Evolutionary conservation across 2,888 invertebrate species (phyloP).

Genomic region (Zhuqinia jingwanae): DNA sequence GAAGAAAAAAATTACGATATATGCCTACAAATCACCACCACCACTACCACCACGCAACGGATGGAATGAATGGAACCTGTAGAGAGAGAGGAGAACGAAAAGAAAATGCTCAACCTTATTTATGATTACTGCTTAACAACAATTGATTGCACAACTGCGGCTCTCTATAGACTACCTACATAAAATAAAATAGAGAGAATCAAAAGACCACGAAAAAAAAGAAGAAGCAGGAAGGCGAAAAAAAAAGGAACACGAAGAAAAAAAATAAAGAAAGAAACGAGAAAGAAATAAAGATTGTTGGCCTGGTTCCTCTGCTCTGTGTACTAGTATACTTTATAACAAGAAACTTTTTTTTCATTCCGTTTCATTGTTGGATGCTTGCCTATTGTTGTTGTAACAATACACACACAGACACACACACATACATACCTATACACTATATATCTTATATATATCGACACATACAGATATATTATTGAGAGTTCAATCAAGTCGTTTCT

Average conservation of each 20-base stretch:
- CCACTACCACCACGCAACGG: too few relatives aligned
- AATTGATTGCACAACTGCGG: slow-evolving; percentile 12
- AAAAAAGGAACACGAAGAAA: not conserved
- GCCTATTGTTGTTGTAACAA: slow-evolving; percentile 34
- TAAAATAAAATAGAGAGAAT: not conserved
- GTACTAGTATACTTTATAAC: not conserved
- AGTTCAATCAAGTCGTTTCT: slow-evolving; percentile 62
- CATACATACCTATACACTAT: too few relatives aligned
- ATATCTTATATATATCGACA: slow-evolving; percentile 5
- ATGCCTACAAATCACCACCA: too few relatives aligned
- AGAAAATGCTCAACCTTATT: slow-evolving; percentile 57
- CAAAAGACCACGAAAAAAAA: not conserved
- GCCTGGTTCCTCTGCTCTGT: not conserved
- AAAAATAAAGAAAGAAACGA: not conserved
- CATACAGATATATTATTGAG: too few relatives aligned
- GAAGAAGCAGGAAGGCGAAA: slow-evolving; percentile 2
- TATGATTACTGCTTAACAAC: slow-evolving; percentile 63
- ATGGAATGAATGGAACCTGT: slow-evolving; percentile 9
- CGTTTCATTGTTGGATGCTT: slow-evolving; percentile 2
- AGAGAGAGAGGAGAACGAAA: too few relatives aligned
- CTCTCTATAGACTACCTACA: not conserved
- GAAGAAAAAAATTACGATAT: not conserved
- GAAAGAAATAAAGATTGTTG: not conserved
- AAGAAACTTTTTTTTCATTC: not conserved
- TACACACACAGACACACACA: too few relatives aligned